These are phyloP conservation scores for Heterodera carotae DNA, from an alignment of 1,140 invertebrate species.

Conservation along the genomic window DNA sequence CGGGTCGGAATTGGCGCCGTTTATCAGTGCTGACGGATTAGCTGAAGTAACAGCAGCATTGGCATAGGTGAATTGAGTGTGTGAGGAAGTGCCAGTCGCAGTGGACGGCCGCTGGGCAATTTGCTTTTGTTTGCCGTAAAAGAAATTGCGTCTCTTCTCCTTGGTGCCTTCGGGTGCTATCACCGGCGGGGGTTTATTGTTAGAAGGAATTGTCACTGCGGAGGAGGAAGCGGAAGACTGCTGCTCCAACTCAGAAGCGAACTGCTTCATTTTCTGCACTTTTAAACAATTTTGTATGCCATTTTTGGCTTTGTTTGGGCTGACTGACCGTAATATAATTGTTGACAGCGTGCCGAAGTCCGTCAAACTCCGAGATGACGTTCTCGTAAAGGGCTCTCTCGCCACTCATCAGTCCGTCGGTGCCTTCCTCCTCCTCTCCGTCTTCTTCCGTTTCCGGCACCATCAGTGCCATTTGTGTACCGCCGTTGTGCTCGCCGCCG, in stretches of 20 bases:
- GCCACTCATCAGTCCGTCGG: constrained; percentile 36
- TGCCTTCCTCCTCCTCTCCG: constrained; percentile 53
- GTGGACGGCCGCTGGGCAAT: background rate
- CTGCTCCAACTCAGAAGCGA: constrained; percentile 51
- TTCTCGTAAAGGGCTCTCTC: constrained; percentile 43
- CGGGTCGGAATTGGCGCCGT: background rate
- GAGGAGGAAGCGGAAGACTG: constrained; percentile 15
- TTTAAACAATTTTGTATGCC: background rate
- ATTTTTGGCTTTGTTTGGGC: background rate
- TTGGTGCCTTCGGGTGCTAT: background rate
- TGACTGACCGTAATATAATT: constrained; percentile 40
- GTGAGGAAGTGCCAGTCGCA: background rate
- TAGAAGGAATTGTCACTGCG: background rate
- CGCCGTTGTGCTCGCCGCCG: background rate
- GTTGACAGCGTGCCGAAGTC: constrained; percentile 45
- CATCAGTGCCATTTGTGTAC: background rate
- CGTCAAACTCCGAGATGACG: constrained; percentile 50
- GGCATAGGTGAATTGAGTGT: background rate
- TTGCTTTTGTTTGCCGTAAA: constrained; percentile 5
- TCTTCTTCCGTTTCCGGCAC: constrained; percentile 6
- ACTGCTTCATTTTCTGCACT: constrained; percentile 42
- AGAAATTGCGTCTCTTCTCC: background rate
- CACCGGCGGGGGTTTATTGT: background rate
- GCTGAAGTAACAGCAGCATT: constrained; percentile 8
- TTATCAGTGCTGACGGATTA: background rate